phyloP scores from a whole-genome alignment of 1,140 invertebrate genomes.

The Drosophila simulans region DNA sequence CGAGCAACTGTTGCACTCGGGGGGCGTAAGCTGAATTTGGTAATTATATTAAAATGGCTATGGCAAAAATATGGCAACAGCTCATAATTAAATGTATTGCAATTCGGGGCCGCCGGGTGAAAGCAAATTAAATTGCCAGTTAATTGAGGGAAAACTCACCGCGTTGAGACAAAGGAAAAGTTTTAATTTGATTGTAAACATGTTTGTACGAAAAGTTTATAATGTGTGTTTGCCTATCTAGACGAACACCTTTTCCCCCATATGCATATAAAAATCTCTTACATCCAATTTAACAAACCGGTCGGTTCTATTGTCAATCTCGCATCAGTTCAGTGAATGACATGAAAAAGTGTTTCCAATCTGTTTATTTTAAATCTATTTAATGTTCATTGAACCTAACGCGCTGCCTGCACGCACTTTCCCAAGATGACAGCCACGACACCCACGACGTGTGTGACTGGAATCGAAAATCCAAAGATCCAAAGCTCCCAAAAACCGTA shows the following conservation, averaged over 20 bases:
- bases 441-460: constrained; percentile 67
- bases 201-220: constrained; percentile 17
- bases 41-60: constrained; percentile 69
- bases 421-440: constrained; percentile 35
- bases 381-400: constrained; percentile 75
- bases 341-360: constrained; percentile 45
- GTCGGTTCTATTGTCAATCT: constrained; percentile 27
- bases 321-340: constrained; percentile 44
- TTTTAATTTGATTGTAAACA: constrained; percentile 36
- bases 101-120: constrained; percentile 19
- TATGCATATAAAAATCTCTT: background rate
- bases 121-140: constrained; percentile 46
- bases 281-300: constrained; percentile 26
- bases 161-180: constrained; percentile 39
- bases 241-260: constrained; percentile 2
- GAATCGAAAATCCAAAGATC: constrained; percentile 58
- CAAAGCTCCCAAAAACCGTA: constrained; percentile 6
- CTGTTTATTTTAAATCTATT: constrained; percentile 72
- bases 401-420: constrained; percentile 52
- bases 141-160: constrained; percentile 30
- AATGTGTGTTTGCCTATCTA: constrained; percentile 30
- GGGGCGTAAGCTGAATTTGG: constrained; percentile 42
- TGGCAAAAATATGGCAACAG: constrained; percentile 41
- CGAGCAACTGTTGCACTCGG: constrained; percentile 38
- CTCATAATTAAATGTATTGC: constrained; percentile 48